A percentile compares a stretch with the other conserved stretches of the same genome.
phyloP scores from a whole-genome alignment of 2,797 vertebrate species.

The Somateria mollissima region DNA sequence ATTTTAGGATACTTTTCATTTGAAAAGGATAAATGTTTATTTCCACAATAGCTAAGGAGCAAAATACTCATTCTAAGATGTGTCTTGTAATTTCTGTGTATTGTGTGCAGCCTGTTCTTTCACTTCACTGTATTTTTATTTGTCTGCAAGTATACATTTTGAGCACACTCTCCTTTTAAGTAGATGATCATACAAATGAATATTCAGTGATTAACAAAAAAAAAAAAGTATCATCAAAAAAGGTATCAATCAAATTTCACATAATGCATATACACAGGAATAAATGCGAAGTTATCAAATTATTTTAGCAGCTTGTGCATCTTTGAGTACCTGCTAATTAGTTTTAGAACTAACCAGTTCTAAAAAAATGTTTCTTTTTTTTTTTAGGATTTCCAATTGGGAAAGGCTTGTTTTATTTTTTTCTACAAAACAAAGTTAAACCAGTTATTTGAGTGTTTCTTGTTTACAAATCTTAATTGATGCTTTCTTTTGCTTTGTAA shows the following conservation, averaged over 20 bases:
- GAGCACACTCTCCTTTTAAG: background rate
- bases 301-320: background rate
- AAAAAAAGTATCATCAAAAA: too few species aligned
- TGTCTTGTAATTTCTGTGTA: background rate
- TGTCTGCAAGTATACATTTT: background rate
- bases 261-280: background rate
- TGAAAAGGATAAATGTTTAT: background rate
- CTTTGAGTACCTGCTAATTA: background rate
- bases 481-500: background rate
- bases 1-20: background rate
- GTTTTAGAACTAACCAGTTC: background rate
- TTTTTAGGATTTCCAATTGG: background rate
- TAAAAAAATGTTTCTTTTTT: background rate
- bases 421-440: background rate
- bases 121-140: background rate
- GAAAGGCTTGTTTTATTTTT: background rate
- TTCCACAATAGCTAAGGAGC: background rate
- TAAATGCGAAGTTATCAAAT: background rate
- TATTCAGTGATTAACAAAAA: background rate
- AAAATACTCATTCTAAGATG: background rate
- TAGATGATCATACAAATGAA: background rate
- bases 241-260: background rate
- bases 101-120: background rate
- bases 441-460: background rate
- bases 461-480: background rate